These are phyloP conservation scores for Aplocera efformata DNA, from an alignment of 2,888 invertebrate species.

Conservation along the genomic window DNA sequence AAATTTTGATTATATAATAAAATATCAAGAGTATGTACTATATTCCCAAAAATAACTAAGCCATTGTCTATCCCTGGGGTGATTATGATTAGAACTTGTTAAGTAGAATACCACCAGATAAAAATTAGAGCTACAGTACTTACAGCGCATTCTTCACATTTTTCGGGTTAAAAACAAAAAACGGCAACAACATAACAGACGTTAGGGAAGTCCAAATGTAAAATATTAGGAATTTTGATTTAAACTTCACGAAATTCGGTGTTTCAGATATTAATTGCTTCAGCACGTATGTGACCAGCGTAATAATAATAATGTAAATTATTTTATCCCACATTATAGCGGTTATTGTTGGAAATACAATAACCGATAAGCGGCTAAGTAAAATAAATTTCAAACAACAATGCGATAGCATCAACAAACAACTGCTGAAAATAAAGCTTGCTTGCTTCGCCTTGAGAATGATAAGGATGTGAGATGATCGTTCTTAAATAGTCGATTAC, in stretches of 20 bases:
- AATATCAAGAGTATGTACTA: too few relatives aligned
- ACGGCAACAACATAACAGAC: conserved; percentile 65
- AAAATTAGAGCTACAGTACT: conserved; percentile 44
- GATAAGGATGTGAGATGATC: too few relatives aligned
- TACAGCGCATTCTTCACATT: conserved; percentile 78
- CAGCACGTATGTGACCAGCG: conserved; percentile 61
- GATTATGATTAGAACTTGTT: too few relatives aligned
- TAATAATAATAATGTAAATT: conserved; percentile 58
- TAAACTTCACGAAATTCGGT: conserved; percentile 73
- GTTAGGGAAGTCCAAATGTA: conserved; percentile 67
- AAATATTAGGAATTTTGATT: conserved; percentile 73
- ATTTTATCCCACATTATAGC: conserved; percentile 67
- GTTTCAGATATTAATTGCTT: conserved; percentile 75
- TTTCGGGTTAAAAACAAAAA: conserved; percentile 74
- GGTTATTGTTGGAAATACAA: conserved; percentile 7
- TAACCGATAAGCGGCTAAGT: not conserved
- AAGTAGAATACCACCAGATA: not conserved
- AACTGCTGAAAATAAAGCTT: too few relatives aligned
- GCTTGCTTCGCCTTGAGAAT: too few relatives aligned
- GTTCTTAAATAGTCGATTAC: too few relatives aligned
- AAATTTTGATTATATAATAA: too few relatives aligned
- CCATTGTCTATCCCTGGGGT: too few relatives aligned
- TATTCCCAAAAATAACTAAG: too few relatives aligned
- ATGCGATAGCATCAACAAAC: too few relatives aligned
- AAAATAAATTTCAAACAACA: not conserved